These are phyloP conservation scores for Anser cygnoides DNA, from an alignment of 2,113 vertebrate genomes.

Conservation along the genomic window DNA sequence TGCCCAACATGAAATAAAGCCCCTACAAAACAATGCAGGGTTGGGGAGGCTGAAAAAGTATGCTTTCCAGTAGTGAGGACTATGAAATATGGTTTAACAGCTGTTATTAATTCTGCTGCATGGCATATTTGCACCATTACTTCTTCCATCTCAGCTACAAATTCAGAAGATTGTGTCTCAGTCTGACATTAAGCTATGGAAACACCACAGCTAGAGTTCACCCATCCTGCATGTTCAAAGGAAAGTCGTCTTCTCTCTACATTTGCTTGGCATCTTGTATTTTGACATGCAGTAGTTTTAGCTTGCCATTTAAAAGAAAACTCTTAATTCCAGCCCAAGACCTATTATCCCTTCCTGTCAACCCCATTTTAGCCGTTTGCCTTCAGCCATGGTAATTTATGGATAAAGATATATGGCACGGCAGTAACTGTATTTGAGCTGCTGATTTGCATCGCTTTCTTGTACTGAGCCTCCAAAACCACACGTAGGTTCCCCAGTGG, in stretches of 20 bases:
- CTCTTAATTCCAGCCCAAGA: conserved; percentile 43
- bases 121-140: conserved; percentile 2
- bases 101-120: conserved; percentile 37
- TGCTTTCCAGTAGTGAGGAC: background rate
- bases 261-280: background rate
- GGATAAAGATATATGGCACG: background rate
- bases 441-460: background rate
- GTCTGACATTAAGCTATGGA: conserved; percentile 35
- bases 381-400: conserved; percentile 25
- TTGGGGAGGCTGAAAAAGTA: background rate
- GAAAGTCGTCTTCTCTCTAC: conserved; percentile 8
- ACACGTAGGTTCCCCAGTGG: background rate
- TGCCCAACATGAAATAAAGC: conserved; percentile 27
- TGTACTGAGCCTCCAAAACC: background rate
- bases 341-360: background rate
- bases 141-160: background rate
- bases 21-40: conserved; percentile 13
- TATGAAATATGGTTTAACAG: conserved; percentile 30
- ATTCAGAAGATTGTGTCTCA: background rate
- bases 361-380: conserved; percentile 18
- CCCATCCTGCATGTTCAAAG: background rate
- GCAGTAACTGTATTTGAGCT: background rate
- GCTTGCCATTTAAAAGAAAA: conserved; percentile 14
- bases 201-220: conserved; percentile 17
- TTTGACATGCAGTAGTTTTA: conserved; percentile 33